These are phyloP conservation scores for Altica lythri DNA, from an alignment of 2,888 invertebrate species.

Conservation along the genomic window DNA sequence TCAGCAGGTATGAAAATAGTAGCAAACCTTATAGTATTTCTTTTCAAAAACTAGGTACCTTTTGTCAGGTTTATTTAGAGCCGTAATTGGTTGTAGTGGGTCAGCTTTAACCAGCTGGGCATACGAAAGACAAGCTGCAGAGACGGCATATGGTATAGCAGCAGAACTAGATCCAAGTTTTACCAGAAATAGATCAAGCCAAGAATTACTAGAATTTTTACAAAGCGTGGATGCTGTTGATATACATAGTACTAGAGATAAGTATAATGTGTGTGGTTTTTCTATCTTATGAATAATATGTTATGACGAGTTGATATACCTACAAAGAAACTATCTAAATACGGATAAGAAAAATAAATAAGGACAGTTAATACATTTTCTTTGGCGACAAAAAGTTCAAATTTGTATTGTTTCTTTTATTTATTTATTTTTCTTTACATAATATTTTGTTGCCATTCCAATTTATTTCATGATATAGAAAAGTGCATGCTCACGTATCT, in stretches of 20 bases:
- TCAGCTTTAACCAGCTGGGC: constrained; percentile 41
- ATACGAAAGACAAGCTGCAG: constrained; percentile 38
- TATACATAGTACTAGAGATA: constrained; percentile 24
- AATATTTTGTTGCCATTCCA: too few species aligned
- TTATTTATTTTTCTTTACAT: too few species aligned
- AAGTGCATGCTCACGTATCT: too few species aligned
- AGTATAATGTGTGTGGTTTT: constrained; percentile 32
- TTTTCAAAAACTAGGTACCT: not conserved
- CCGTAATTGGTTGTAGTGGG: constrained; percentile 42
- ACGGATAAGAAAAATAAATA: too few species aligned
- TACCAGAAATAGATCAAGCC: constrained; percentile 26
- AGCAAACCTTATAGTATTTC: not conserved
- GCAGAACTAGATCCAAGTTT: constrained; percentile 31
- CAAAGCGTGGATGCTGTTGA: constrained; percentile 21
- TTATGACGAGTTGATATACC: too few species aligned
- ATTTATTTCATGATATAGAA: too few species aligned
- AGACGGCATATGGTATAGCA: constrained; percentile 41
- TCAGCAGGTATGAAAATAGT: constrained; percentile 28
- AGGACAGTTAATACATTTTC: too few species aligned
- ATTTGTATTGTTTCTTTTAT: too few species aligned
- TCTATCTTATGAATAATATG: too few species aligned
- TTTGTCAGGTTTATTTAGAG: constrained; percentile 36
- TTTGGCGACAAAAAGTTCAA: too few species aligned
- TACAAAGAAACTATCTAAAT: too few species aligned
- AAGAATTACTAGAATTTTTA: constrained; percentile 33